Evolutionary conservation across 2,888 invertebrate genomes (phyloP).

Genomic region (Xanthorhoe spadicearia): DNA sequence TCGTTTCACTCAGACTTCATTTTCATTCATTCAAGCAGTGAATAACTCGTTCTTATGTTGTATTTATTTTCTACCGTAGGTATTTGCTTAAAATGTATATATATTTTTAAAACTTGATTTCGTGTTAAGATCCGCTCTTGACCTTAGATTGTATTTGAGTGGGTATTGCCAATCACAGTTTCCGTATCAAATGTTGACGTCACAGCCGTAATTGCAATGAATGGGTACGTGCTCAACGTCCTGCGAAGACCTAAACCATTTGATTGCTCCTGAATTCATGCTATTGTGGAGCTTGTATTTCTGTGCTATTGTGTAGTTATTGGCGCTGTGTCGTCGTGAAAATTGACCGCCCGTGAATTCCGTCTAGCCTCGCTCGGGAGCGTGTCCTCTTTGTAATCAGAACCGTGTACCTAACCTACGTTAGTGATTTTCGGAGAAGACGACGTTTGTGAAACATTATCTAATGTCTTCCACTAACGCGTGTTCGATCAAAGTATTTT

Average conservation of each 20-base stretch:
- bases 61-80: constrained; percentile 4
- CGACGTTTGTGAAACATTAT: constrained; percentile 26
- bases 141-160: constrained; percentile 23
- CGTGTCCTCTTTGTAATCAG: constrained; percentile 40
- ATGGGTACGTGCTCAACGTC: constrained; percentile 40
- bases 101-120: constrained; percentile 4
- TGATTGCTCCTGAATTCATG: constrained; percentile 39
- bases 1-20: constrained; percentile 56
- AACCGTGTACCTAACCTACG: constrained; percentile 20
- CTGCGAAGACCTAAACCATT: constrained; percentile 42
- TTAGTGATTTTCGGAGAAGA: constrained; percentile 34
- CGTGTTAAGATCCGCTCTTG: constrained; percentile 21
- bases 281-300: constrained; percentile 22
- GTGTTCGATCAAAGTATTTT: neutral
- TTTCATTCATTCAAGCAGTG: constrained; percentile 37
- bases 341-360: constrained; percentile 41
- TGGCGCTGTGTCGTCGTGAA: constrained; percentile 35
- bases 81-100: neutral
- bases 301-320: constrained; percentile 40
- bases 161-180: constrained; percentile 27
- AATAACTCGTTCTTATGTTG: constrained; percentile 5
- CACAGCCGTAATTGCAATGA: constrained; percentile 38
- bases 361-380: constrained; percentile 33
- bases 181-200: constrained; percentile 38
- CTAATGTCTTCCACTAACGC: constrained; percentile 3